A percentile compares a stretch with the other conserved stretches of the same genome.
These are phyloP conservation scores for Henicopernis longicauda DNA, from an alignment of 2,113 vertebrate genomes.

Conservation along the genomic window DNA sequence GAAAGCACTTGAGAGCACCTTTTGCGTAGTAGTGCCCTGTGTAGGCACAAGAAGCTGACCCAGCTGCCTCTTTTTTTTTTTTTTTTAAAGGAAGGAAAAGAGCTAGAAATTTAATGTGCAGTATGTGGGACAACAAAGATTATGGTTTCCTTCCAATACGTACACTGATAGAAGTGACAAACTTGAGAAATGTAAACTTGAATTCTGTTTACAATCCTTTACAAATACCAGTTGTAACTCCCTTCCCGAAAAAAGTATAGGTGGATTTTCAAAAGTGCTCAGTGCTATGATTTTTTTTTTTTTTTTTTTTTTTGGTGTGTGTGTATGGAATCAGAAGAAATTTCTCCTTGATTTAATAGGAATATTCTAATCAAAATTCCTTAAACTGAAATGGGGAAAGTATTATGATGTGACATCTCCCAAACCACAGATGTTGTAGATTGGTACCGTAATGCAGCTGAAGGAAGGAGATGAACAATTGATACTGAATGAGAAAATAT, in stretches of 20 bases:
- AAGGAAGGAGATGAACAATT: not conserved
- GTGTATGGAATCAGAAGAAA: not conserved
- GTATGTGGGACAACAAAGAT: not conserved
- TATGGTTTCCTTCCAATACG: not conserved
- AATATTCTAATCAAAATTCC: not conserved
- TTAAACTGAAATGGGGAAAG: not conserved
- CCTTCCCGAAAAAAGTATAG: not conserved
- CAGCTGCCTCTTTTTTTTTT: not conserved
- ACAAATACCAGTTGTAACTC: not conserved
- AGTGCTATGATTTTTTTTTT: too few relatives aligned
- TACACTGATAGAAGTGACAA: not conserved
- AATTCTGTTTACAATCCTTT: not conserved
- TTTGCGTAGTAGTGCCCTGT: not conserved
- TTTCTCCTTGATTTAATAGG: not conserved
- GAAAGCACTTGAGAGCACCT: not conserved
- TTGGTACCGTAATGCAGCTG: not conserved
- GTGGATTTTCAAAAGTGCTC: not conserved
- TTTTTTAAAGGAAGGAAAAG: not conserved
- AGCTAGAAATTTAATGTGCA: not conserved
- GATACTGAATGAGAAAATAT: not conserved
- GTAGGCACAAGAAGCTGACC: not conserved
- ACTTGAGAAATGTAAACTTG: not conserved
- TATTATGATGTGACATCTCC: not conserved
- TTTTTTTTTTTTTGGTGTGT: not conserved
- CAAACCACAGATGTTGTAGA: not conserved